Percentiles rank a stretch among this genome's conserved stretches.
These are phyloP conservation scores for Empidonax alnorum DNA, from an alignment of 2,113 vertebrate species.

Conservation along the genomic window DNA sequence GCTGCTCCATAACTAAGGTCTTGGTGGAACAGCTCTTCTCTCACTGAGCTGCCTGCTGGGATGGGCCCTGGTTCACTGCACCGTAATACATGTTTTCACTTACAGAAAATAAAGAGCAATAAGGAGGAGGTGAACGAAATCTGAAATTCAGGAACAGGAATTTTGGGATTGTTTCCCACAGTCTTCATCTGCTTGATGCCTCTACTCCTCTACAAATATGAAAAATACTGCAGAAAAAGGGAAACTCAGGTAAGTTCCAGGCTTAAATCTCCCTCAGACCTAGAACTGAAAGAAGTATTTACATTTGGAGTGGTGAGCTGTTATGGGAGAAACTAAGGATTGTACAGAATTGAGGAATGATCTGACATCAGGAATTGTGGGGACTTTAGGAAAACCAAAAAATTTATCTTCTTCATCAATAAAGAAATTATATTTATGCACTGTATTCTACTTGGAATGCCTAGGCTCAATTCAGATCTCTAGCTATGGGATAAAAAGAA, in stretches of 20 bases:
- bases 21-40: background rate
- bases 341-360: background rate
- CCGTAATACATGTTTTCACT: background rate
- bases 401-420: background rate
- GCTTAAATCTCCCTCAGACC: background rate
- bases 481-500: background rate
- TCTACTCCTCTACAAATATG: background rate
- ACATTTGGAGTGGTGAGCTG: background rate
- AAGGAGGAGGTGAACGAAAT: background rate
- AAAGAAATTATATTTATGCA: background rate
- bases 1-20: background rate
- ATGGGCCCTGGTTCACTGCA: background rate
- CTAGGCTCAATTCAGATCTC: background rate
- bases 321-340: background rate
- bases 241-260: background rate
- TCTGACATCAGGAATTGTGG: background rate
- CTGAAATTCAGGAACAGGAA: background rate
- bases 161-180: background rate
- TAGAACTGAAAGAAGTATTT: background rate
- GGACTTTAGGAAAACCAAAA: background rate
- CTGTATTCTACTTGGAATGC: background rate
- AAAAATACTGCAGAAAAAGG: background rate
- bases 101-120: background rate
- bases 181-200: background rate
- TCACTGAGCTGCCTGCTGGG: background rate